These are phyloP conservation scores for Venustoraphidia nigricollis DNA, from an alignment of 2,888 invertebrate species.

Conservation along the genomic window DNA sequence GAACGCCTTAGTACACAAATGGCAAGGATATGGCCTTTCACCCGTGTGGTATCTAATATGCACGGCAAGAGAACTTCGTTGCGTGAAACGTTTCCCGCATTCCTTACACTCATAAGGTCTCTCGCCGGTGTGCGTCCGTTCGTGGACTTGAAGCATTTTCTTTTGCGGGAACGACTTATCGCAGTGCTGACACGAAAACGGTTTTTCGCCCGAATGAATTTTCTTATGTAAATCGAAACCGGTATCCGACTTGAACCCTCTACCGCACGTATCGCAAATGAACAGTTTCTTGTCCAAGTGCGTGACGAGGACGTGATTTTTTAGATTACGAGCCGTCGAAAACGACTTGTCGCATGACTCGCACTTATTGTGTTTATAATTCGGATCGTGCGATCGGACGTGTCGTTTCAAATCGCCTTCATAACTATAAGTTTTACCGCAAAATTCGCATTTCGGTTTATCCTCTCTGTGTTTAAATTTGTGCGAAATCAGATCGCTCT, in stretches of 20 bases:
- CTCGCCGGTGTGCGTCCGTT: conserved; percentile 35
- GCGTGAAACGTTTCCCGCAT: conserved; percentile 37
- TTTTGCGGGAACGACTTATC: conserved; percentile 26
- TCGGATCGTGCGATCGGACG: conserved; percentile 9
- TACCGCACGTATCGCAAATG: conserved; percentile 19
- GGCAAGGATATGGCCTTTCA: conserved; percentile 34
- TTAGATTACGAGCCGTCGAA: not conserved
- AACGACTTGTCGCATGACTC: conserved; percentile 11
- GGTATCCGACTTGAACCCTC: conserved; percentile 10
- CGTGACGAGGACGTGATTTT: not conserved
- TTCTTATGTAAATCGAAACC: conserved; percentile 19
- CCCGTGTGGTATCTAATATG: conserved; percentile 37
- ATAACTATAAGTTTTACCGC: conserved; percentile 14
- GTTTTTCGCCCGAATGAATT: conserved; percentile 17
- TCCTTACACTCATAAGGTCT: conserved; percentile 35
- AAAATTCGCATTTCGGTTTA: not conserved
- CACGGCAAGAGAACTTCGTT: conserved; percentile 32
- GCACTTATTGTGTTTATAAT: conserved; percentile 7
- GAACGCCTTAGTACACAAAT: conserved; percentile 37
- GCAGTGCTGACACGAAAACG: conserved; percentile 17
- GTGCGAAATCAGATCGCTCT: not conserved
- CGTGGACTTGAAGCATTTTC: conserved; percentile 30
- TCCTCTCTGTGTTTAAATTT: conserved; percentile 8
- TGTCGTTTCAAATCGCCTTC: conserved; percentile 11
- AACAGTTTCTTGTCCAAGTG: conserved; percentile 4